A percentile compares a stretch with the other conserved stretches of the same genome.
Evolutionary conservation across 2,888 invertebrate species (phyloP).

Genomic region (Cryptocephalus moraei): DNA sequence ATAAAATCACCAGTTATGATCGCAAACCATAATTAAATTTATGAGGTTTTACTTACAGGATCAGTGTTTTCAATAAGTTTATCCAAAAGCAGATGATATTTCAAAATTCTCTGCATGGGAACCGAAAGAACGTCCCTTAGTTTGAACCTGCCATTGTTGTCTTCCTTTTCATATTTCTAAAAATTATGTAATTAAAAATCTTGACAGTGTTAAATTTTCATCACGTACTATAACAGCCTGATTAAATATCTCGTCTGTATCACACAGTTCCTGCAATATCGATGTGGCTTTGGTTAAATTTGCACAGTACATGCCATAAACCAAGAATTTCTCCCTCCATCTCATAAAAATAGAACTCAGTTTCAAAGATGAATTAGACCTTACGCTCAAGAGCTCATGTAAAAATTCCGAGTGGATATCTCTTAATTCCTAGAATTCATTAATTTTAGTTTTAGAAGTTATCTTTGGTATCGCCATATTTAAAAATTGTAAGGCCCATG

Average conservation of each 20-base stretch:
- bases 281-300: conserved; percentile 85
- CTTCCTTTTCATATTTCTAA: conserved; percentile 85
- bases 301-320: conserved; percentile 95
- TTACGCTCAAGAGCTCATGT: conserved; percentile 66
- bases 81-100: conserved; percentile 89
- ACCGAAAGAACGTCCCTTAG: conserved; percentile 91
- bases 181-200: conserved; percentile 19
- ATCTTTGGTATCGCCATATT: not conserved
- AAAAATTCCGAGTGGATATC: conserved; percentile 81
- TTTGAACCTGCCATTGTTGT: conserved; percentile 91
- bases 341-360: conserved; percentile 81
- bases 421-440: conserved; percentile 57
- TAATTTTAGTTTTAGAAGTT: not conserved
- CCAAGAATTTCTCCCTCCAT: conserved; percentile 81
- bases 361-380: conserved; percentile 48
- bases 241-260: conserved; percentile 53
- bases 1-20: not conserved
- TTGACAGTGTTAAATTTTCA: not conserved
- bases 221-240: conserved; percentile 57
- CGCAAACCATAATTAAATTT: not conserved
- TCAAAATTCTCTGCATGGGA: conserved; percentile 96
- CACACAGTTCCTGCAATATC: conserved; percentile 65
- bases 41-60: conserved; percentile 44
- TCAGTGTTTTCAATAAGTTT: conserved; percentile 81
- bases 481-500: not conserved